Base-by-base conservation (phyloP, 2,797 vertebrate species). In the Xiphorhynchus erythropygius region DNA sequence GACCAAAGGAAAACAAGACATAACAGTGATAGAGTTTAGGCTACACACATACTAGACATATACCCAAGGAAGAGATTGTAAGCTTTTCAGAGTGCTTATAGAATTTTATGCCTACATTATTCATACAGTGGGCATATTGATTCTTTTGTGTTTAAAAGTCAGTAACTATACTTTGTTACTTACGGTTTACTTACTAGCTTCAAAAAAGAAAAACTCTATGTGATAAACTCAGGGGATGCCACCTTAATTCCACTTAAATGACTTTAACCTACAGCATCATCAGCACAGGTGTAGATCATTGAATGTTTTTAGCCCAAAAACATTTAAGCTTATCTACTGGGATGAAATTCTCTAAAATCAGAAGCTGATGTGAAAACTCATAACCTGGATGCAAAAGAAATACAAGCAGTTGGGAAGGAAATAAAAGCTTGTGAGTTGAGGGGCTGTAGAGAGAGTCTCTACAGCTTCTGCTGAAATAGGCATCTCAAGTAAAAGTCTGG, bases 31-130 rank as follows among this genome's bases (percentile, higher is more conserved):
- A 44, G 14, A 44, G 4, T 57, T 74, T 50, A 50, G 30, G 21
- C 39, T 41, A 27, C 18, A 57, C 7, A 19, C 4, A 24, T 2
- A 1, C 18, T 59, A 50, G 33, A 10, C 0, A 0, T 53, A 77
- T 62, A 62, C 10, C 18, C 19, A 68, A 37, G 21, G 46, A 33
- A 74, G 7, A 75, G 12, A 70, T 88, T 67, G 76, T 39, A 53
- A 65, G 22, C 17, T 62, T 86, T 87, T 60, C 33, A 84, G 27
- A 42, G 14, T 18, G 23, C 9, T 67, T 71, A 44, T 9, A 22
- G 27, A 76, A 56, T 60, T 76, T 63, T 59, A 70, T 57, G 27
- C 11, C 19, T 70, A 18, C 3, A 3, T 44, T 84, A 30, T 74
- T 74, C 42, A 65, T 57, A 52, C 3, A 32, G 0, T 2, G 32